Base-by-base conservation (phyloP, 1,140 invertebrate species). In the Nasonia vitripennis region DNA sequence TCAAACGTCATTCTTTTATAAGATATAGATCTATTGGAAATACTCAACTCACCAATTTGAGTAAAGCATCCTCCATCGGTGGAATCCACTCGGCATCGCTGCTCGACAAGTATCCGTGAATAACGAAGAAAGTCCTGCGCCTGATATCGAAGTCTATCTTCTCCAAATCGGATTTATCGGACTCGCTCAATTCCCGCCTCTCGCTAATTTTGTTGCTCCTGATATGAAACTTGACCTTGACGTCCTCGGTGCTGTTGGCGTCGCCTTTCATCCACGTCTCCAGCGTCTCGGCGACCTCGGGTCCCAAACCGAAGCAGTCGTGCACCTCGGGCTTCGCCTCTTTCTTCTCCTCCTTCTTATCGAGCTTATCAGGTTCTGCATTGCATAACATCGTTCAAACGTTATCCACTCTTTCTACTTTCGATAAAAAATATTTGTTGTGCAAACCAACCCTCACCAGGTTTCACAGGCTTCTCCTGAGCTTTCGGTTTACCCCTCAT, bases 21-120 rank as follows among this genome's bases (percentile, higher is more conserved):
- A 45, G 9, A 45, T 45, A 9, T 37, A 10, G 9, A 10, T 45
- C 10, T 10, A 73, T 23, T 1, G 27, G 1, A 27, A 27, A 27
- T 27, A 27, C 27, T 27, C 27, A 51, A 51, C 27, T 51, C 90
- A 94, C 94, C 94, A 92, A 94, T 83, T 89, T 81, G 11, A 95
- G 90, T 74, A 94, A 94, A 0, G 94, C 93, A 17, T 88, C 88
- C 10, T 94, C 93, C 94, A 95, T 93, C 17, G 94, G 90, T 0
- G 31, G 87, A 1, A 95, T 92, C 94, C 94, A 95, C 3, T 90
- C 89, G 7, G 93, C 92, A 45, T 94, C 90, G 68, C 94, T 93
- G 82, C 94, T 91, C 34, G 94, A 94, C 91, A 95, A 91, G 88
- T 94, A 95, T 0, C 95, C 95, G 80, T 95, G 95, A 3, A 95